phyloP scores from a whole-genome alignment of 2,113 vertebrate genomes.

The Phoxinus phoxinus region DNA sequence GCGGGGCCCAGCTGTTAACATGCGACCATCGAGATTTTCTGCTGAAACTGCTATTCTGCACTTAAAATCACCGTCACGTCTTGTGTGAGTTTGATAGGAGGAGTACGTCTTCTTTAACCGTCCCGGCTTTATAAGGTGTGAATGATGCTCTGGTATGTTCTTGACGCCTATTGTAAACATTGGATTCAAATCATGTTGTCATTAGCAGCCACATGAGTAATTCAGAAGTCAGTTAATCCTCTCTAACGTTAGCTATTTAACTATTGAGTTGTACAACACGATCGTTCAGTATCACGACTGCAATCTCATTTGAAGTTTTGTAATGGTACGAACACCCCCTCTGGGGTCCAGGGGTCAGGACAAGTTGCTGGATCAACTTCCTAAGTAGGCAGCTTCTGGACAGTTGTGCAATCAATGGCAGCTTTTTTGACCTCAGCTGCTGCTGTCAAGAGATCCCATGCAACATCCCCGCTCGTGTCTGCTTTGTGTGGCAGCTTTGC shows the following conservation, averaged over 20 bases:
- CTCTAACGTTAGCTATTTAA: background rate
- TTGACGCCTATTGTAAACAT: slow-evolving; percentile 27
- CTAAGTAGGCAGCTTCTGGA: slow-evolving; percentile 35
- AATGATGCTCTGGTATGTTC: background rate
- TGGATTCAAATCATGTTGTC: slow-evolving; percentile 2
- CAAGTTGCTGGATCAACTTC: slow-evolving; percentile 40
- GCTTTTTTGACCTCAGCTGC: slow-evolving; percentile 17
- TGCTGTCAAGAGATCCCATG: slow-evolving; percentile 12
- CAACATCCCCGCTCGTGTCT: slow-evolving; percentile 11
- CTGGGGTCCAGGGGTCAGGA: slow-evolving; percentile 30
- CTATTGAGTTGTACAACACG: background rate
- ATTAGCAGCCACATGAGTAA: background rate
- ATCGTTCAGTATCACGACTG: background rate
- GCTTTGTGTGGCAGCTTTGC: slow-evolving; percentile 14
- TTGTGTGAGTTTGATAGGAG: background rate
- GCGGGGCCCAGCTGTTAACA: slow-evolving; percentile 47
- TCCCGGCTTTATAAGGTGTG: slow-evolving; percentile 7
- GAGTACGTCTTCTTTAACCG: background rate
- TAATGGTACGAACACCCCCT: slow-evolving; percentile 2
- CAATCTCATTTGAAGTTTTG: background rate
- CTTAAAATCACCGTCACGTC: background rate
- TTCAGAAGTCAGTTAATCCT: background rate
- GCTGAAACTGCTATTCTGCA: background rate
- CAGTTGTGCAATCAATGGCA: slow-evolving; percentile 19
- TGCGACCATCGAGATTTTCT: background rate